Evolutionary conservation across 2,113 vertebrate species (phyloP).

Genomic region (Lasiurus borealis): DNA sequence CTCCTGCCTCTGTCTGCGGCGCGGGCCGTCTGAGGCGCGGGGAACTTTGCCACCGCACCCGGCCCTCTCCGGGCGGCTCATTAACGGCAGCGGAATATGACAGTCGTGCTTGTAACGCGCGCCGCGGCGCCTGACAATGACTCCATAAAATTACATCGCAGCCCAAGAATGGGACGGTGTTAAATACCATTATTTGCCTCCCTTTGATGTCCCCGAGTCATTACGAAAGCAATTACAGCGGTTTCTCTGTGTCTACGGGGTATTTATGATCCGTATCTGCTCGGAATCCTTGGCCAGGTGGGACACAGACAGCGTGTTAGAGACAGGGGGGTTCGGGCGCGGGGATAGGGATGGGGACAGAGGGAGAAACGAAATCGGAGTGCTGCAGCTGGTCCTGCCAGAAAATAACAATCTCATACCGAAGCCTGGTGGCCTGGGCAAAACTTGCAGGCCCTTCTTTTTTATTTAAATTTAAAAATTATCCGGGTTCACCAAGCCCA

Average conservation of each 20-base stretch:
- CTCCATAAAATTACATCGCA: constrained; percentile 92
- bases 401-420: constrained; percentile 86
- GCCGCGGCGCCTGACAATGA: constrained; percentile 89
- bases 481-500: constrained; percentile 56
- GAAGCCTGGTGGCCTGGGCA: constrained; percentile 78
- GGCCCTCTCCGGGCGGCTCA: constrained; percentile 91
- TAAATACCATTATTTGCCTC: constrained; percentile 94
- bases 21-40: constrained; percentile 90
- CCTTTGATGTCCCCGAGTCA: constrained; percentile 92
- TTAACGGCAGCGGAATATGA: constrained; percentile 91
- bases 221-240: constrained; percentile 93
- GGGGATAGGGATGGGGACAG: constrained; percentile 86
- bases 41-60: constrained; percentile 89
- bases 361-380: constrained; percentile 86
- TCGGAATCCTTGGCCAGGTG: constrained; percentile 90
- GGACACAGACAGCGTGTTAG: constrained; percentile 90
- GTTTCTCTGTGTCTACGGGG: constrained; percentile 91
- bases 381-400: constrained; percentile 84
- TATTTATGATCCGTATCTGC: constrained; percentile 90
- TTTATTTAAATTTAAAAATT: constrained; percentile 72
- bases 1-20: constrained; percentile 87
- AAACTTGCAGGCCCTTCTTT: constrained; percentile 78
- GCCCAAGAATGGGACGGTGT: constrained; percentile 91
- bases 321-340: constrained; percentile 89
- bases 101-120: constrained; percentile 89